Base-by-base conservation (phyloP, 2,797 vertebrate species). In the Discoglossus pictus region DNA sequence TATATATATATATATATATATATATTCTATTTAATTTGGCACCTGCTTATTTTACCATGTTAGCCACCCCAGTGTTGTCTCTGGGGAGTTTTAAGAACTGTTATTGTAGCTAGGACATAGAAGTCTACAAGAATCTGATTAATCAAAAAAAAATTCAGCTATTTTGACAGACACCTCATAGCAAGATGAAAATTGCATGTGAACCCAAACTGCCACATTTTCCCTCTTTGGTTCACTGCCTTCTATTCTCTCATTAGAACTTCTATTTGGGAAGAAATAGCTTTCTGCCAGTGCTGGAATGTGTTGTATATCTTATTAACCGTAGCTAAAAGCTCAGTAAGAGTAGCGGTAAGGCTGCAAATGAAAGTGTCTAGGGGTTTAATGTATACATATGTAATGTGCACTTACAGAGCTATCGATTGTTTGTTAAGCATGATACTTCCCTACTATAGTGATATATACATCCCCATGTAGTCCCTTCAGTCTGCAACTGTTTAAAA, bases 231-330 rank as follows among this genome's bases (percentile, higher is more conserved):
- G 52, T 63, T 48, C 15, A 58, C 42, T 63, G 42, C 24, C 52
- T 63, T 60, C 36, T 34, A 56, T 56, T 56, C 54, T 50, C 52
- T 53, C 35, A 56, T 70, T 70, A 56, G 7, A 56, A 24, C 35
- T 56, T 21, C 35, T 39, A 40, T 40, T 56, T 56, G 61, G 25
- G 54, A 46, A 44, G 38, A 47, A 69, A 48, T 69, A 35, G 67
- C 67, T 62, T 69, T 20, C 40, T 47, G 67, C 59, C 16, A 39
- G 59, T 31, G 9, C 40, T 50, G n/a, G 62, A 70, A 70, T 58
- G 43, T 58, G 59, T 42, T 50, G 53, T 42, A 24, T 56, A 36
- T 69, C 51, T 55, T 62, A 69, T 70, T 70, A 70, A 56, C 59
- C 36, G 51, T 43, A 63, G 40, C 23, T 62, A 50, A 70, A 68